Percentiles rank a stretch among this genome's conserved stretches.
Conservation (phyloP, 1,140 invertebrate genomes). For the Heliconius hewitsoni region DNA sequence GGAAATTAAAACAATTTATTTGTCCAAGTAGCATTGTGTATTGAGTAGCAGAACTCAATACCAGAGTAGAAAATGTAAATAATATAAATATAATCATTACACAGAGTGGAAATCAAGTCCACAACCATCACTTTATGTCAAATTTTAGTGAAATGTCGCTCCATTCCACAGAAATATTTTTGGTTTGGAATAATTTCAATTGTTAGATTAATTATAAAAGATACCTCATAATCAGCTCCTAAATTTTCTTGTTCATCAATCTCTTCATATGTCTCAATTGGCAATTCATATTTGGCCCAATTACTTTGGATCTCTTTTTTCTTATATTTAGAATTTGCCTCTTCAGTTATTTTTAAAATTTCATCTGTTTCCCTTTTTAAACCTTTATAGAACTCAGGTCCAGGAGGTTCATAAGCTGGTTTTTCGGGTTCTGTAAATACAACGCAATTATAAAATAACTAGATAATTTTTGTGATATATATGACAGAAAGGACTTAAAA, state of each 20-base stretch:
- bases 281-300: conserved; percentile 77
- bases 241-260: conserved; percentile 72
- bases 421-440: conserved; percentile 57
- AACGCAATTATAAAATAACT: neutral
- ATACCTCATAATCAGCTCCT: conserved; percentile 77
- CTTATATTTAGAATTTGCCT: conserved; percentile 72
- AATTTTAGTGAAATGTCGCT: too few species aligned
- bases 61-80: too few species aligned
- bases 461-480: neutral
- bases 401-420: conserved; percentile 58
- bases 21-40: too few species aligned
- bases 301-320: conserved; percentile 79
- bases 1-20: too few species aligned
- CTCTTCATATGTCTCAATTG: conserved; percentile 74
- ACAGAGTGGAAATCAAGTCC: too few species aligned
- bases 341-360: conserved; percentile 75
- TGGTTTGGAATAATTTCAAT: neutral
- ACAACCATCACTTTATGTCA: too few species aligned
- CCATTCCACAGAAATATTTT: neutral
- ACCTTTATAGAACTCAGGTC: conserved; percentile 70
- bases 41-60: too few species aligned
- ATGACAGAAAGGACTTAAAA: neutral
- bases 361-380: conserved; percentile 76
- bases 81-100: too few species aligned
- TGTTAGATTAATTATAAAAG: neutral